Evolutionary conservation across 2,888 invertebrate genomes (phyloP).

Genomic region (Scelioninae gen. 2): DNA sequence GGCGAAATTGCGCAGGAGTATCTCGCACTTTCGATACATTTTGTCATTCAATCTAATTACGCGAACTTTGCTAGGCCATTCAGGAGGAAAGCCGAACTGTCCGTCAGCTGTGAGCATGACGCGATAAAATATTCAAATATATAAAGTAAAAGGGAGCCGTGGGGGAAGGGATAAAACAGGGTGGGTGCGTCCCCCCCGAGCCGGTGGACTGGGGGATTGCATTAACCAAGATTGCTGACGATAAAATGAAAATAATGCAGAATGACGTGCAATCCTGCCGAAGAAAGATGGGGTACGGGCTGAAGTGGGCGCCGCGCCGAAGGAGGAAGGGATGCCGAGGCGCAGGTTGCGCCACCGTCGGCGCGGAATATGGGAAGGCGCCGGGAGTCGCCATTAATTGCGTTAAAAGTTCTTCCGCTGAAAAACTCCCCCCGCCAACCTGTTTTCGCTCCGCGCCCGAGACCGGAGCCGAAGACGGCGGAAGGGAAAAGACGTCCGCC

Average conservation of each 20-base stretch:
- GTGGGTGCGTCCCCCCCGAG: constrained; percentile 40
- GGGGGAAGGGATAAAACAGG: constrained; percentile 45
- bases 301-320: constrained; percentile 68
- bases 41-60: constrained; percentile 52
- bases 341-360: no score
- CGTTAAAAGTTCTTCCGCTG: no score
- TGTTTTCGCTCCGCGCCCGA: no score
- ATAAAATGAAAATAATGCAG: constrained; percentile 75
- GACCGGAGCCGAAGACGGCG: no score
- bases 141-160: constrained; percentile 68
- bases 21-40: constrained; percentile 43
- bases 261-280: constrained; percentile 70
- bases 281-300: constrained; percentile 69
- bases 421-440: no score
- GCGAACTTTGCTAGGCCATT: constrained; percentile 53
- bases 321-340: constrained; percentile 32
- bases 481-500: no score
- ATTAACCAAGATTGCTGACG: constrained; percentile 75
- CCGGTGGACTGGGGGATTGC: constrained; percentile 67
- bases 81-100: constrained; percentile 57
- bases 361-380: no score
- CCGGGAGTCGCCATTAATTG: no score
- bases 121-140: constrained; percentile 73
- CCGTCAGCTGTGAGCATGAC: constrained; percentile 60
- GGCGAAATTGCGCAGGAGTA: constrained; percentile 5